Percentiles rank a stretch among this genome's conserved stretches.
Conservation (phyloP, 2,888 invertebrate species). For the Phorcus lineatus region DNA sequence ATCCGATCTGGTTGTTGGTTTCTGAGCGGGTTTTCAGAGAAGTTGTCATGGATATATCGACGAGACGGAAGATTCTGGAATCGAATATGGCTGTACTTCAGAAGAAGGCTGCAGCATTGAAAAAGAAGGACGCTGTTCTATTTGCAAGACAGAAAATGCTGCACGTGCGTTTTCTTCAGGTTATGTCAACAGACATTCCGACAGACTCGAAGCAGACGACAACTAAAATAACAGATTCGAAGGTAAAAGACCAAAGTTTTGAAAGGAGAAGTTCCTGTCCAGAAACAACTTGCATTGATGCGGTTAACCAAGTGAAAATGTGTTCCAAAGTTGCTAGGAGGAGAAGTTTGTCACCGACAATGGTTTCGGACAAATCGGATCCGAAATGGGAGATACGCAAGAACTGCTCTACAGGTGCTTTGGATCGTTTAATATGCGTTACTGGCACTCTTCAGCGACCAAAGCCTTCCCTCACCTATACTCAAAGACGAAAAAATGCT, state of each 20-base stretch:
- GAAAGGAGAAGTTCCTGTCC: too few relatives aligned
- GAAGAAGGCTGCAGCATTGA: neutral
- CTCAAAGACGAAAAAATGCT: too few relatives aligned
- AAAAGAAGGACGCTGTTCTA: neutral
- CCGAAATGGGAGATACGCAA: too few relatives aligned
- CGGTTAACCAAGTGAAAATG: too few relatives aligned
- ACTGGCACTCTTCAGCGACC: too few relatives aligned
- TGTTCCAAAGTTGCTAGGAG: too few relatives aligned
- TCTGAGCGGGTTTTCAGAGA: neutral
- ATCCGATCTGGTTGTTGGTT: neutral
- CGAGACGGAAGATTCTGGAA: neutral
- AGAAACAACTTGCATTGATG: too few relatives aligned
- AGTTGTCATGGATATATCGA: neutral
- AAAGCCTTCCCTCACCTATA: too few relatives aligned
- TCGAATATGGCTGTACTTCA: slow-evolving; percentile 4
- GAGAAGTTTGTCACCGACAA: too few relatives aligned
- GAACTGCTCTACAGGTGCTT: too few relatives aligned
- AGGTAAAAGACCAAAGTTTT: neutral
- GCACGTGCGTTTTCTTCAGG: neutral
- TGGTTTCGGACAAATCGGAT: too few relatives aligned
- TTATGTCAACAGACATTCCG: neutral
- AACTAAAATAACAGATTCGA: neutral
- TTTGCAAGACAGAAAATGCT: neutral
- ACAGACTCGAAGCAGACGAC: neutral
- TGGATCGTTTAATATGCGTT: too few relatives aligned